Conservation (phyloP, 2,888 invertebrate species). For the Tetrapedia diversipes region DNA sequence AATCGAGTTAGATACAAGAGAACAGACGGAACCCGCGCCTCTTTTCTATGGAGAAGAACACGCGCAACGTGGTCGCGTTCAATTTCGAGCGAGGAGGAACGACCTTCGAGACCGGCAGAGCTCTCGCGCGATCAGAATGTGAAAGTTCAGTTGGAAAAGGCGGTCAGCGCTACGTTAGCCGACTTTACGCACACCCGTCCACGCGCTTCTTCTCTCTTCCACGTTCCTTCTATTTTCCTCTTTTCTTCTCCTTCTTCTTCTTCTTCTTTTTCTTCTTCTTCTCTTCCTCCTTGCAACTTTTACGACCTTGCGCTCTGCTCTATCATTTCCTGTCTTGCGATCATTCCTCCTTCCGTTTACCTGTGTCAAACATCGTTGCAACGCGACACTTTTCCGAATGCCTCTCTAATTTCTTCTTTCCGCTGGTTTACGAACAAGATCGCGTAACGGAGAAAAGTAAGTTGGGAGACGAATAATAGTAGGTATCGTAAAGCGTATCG, state of each 20-base stretch:
- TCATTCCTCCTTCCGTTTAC: background rate
- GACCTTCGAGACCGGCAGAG: constrained; percentile 60
- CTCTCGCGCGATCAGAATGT: constrained; percentile 77
- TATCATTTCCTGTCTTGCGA: background rate
- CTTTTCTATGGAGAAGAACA: background rate
- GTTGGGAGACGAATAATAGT: too few relatives aligned
- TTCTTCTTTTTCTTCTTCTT: background rate
- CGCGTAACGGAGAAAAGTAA: too few relatives aligned
- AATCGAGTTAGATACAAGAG: too few relatives aligned
- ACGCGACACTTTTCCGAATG: background rate
- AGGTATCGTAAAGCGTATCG: too few relatives aligned
- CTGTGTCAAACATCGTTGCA: background rate
- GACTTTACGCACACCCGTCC: constrained; percentile 49
- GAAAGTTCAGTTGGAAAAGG: constrained; percentile 80
- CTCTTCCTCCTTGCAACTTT: background rate
- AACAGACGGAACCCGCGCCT: too few relatives aligned
- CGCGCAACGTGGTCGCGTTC: constrained; percentile 13
- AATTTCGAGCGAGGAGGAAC: constrained; percentile 35
- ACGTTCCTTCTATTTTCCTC: background rate
- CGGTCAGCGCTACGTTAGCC: constrained; percentile 70
- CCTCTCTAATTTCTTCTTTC: background rate
- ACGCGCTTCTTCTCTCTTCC: constrained; percentile 5
- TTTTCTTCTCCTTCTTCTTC: background rate
- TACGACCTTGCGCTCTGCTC: background rate
- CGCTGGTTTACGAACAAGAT: too few relatives aligned